Evolutionary conservation across 2,113 vertebrate species (phyloP), one percentile per base, ranked within the genome.

Genomic region (Eclectus roratus): DNA sequence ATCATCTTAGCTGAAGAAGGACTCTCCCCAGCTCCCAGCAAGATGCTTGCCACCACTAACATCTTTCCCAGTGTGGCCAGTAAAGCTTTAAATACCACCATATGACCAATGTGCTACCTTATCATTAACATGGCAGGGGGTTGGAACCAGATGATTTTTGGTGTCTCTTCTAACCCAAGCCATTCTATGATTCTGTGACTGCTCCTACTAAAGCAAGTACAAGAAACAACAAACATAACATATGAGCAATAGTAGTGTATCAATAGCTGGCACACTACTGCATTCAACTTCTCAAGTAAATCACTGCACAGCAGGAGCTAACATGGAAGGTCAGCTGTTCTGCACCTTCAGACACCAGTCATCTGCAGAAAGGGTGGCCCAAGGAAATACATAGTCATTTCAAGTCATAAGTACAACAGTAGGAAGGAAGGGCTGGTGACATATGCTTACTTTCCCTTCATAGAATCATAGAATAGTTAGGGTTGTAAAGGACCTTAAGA

Each of bases 331-430:
- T 80, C 64, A 84, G 49, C 14, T 89, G 39, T 37, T 70, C 56
- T 35, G 27, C 1, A 11, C 60, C 39, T 81, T n/a, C 37, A 73
- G 21, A 61, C 11, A 50, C 31, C 43, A 49, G 80, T 7, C 33
- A 43, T n/a, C 24, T 39, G 21, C 47, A 77, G 74, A 90, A 85
- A 46, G 21, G 35, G 18, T 16, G 18, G 10, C 20, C 55, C 47
- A 21, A 66, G 23, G 31, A 86, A 89, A 65, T 7, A 58, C 13
- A 23, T 13, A 52, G 21, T 56, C 31, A 19, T n/a, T 80, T 49
- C 27, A 16, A 80, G 41, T 44, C 17, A 47, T 0, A 0, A 58
- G 20, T 18, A 50, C 9, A 39, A 21, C 2, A 78, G 12, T 3
- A 5, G 24, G 60, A 74, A 20, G 37, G 41, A 89, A 63, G 0